phyloP scores from a whole-genome alignment of 2,113 vertebrate species.

The Oceanodroma tethys region DNA sequence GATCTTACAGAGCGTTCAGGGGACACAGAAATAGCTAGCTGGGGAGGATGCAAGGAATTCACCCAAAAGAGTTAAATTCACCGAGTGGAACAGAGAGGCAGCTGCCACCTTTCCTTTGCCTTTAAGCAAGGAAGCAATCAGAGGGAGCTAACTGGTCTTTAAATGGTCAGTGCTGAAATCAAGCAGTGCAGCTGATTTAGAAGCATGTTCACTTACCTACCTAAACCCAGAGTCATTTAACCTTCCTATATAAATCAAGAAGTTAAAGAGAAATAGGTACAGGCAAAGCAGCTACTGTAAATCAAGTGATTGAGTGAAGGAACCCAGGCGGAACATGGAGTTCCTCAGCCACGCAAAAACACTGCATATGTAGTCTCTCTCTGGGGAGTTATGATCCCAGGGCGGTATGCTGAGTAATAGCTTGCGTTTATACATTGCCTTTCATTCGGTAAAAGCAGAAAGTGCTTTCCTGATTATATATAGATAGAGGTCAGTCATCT shows the following conservation, averaged over 20 bases:
- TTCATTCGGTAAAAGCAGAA: neutral
- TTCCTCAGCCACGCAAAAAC: neutral
- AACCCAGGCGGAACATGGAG: neutral
- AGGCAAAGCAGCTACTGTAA: neutral
- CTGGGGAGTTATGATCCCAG: neutral
- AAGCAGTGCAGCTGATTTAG: neutral
- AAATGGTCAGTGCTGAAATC: neutral
- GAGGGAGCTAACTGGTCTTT: neutral
- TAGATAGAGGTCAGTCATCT: neutral
- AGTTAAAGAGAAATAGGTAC: neutral
- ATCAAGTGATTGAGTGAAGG: neutral
- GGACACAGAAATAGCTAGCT: neutral
- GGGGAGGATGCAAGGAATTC: neutral
- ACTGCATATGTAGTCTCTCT: neutral
- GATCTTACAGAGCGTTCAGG: neutral
- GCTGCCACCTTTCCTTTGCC: neutral
- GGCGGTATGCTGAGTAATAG: neutral
- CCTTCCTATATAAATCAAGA: neutral
- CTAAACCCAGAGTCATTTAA: neutral
- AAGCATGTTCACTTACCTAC: neutral
- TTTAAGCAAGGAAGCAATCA: neutral
- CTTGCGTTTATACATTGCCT: neutral
- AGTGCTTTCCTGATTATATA: neutral
- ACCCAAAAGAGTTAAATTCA: neutral
- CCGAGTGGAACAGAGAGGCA: neutral